phyloP scores from a whole-genome alignment of 35 echinoderm and acorn worm genomes.

The Nesometra sesokonis region DNA sequence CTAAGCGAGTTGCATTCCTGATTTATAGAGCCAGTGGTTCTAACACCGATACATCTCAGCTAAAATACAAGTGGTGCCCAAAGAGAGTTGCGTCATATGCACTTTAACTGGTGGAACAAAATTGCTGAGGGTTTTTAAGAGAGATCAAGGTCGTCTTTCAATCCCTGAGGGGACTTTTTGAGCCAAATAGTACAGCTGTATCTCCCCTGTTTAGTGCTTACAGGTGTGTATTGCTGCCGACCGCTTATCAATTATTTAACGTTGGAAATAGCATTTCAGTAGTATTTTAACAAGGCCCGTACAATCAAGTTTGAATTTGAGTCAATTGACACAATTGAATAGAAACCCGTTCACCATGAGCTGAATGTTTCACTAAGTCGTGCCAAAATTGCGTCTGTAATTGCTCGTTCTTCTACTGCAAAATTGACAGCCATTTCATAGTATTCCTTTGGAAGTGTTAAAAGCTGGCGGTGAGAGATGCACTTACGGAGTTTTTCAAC shows the following conservation, averaged over 20 bases:
- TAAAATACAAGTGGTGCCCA: no score
- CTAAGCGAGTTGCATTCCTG: not conserved
- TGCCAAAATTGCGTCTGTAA: not conserved
- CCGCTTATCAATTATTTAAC: not conserved
- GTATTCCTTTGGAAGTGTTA: not conserved
- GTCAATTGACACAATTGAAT: not conserved
- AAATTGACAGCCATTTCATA: not conserved
- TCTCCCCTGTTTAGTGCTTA: no score
- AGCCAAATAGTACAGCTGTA: no score
- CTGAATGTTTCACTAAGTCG: not conserved
- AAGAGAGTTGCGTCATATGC: no score
- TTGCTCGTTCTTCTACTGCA: not conserved
- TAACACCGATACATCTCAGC: no score
- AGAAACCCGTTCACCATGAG: not conserved
- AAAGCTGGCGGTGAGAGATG: not conserved
- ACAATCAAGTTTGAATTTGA: not conserved
- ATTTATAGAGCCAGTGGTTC: not conserved
- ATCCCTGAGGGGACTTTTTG: not conserved
- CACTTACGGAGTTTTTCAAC: not conserved
- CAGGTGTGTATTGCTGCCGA: no score
- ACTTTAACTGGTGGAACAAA: no score
- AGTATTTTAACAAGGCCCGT: not conserved
- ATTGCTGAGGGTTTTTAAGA: no score
- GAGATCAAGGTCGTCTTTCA: no score
- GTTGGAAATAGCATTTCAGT: not conserved